Evolutionary conservation across 2,888 invertebrate genomes (phyloP).

Genomic region (Nomada ferruginata): DNA sequence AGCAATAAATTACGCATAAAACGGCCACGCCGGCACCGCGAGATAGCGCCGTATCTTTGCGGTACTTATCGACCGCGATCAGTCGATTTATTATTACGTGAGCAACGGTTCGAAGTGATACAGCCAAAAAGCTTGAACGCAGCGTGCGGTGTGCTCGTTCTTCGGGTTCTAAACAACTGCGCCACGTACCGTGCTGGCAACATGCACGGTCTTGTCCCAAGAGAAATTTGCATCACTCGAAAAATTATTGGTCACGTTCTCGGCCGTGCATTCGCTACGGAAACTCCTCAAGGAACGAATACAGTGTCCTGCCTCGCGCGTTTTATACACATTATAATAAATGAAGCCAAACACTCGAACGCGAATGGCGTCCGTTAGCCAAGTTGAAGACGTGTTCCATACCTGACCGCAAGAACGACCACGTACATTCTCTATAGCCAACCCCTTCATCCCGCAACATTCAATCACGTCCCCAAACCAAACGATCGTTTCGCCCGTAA

Average conservation of each 20-base stretch:
- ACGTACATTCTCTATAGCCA: neutral
- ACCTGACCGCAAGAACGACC: neutral
- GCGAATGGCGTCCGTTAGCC: no score
- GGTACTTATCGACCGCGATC: slow-evolving; percentile 82
- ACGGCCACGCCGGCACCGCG: slow-evolving; percentile 68
- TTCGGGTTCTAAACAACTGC: slow-evolving; percentile 62
- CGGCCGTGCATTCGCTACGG: slow-evolving; percentile 2
- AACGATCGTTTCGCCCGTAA: neutral
- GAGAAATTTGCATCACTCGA: slow-evolving; percentile 56
- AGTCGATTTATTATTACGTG: slow-evolving; percentile 79
- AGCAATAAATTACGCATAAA: slow-evolving; percentile 79
- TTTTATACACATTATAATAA: no score
- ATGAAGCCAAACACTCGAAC: no score
- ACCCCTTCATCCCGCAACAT: neutral
- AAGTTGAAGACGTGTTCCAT: no score
- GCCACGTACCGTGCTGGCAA: slow-evolving; percentile 62
- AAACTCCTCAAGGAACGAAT: slow-evolving; percentile 30
- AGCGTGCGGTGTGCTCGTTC: slow-evolving; percentile 64
- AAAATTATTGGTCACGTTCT: slow-evolving; percentile 55
- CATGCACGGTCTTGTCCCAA: slow-evolving; percentile 60
- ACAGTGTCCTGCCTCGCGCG: neutral
- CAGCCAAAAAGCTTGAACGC: slow-evolving; percentile 69
- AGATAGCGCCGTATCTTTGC: slow-evolving; percentile 79
- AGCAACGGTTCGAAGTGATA: slow-evolving; percentile 57
- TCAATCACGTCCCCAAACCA: neutral